phyloP scores from a whole-genome alignment of 2,888 invertebrate species.

The Apodemia mormo region DNA sequence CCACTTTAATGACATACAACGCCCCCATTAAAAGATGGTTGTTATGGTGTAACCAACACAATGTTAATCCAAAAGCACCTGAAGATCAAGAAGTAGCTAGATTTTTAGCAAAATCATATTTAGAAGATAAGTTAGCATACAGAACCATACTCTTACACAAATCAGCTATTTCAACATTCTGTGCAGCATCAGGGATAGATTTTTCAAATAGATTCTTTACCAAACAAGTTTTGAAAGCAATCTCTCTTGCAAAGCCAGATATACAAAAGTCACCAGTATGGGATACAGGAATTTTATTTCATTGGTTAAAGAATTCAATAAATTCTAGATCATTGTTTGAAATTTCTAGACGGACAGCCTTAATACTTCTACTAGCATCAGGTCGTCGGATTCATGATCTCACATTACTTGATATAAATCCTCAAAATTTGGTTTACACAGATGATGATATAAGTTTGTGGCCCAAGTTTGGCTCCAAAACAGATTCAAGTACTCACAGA shows the following conservation, averaged over 20 bases:
- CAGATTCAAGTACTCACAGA: conserved; percentile 28
- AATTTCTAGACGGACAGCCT: too few species aligned
- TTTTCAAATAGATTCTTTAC: neutral
- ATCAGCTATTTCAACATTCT: too few species aligned
- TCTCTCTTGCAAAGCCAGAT: too few species aligned
- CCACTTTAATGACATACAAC: conserved; percentile 24
- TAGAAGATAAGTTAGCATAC: conserved; percentile 25
- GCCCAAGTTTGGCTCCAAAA: conserved; percentile 39
- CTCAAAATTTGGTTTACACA: neutral
- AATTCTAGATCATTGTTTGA: conserved; percentile 25
- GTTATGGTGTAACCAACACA: conserved; percentile 17
- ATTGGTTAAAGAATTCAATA: too few species aligned
- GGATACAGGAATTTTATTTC: too few species aligned
- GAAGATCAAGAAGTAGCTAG: conserved; percentile 20
- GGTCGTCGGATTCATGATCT: conserved; percentile 41
- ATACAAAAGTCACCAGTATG: too few species aligned
- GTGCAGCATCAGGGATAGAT: conserved; percentile 1
- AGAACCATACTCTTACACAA: conserved; percentile 30
- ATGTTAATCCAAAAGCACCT: conserved; percentile 17
- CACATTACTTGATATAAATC: conserved; percentile 32
- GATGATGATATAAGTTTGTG: conserved; percentile 29
- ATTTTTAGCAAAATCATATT: conserved; percentile 25
- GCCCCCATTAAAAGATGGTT: conserved; percentile 26
- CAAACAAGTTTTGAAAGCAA: too few species aligned
- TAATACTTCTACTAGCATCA: too few species aligned